Base-by-base conservation (phyloP, 2,888 invertebrate genomes). In the Ecliptopera silaceata region DNA sequence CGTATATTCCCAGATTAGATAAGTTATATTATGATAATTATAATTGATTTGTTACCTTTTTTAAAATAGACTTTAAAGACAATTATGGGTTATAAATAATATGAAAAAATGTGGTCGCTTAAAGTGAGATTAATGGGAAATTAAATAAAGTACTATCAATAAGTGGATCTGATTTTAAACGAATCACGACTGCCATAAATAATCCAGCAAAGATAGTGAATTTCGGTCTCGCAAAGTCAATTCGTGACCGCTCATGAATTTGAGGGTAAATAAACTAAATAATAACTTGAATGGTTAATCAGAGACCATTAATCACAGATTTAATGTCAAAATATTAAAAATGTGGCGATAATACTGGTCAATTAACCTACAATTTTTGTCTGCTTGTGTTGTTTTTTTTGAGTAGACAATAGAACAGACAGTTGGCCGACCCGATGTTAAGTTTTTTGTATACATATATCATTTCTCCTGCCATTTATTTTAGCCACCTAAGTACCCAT, bases 321-420 rank as follows among this genome's bases (percentile, higher is more conserved):
- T 82, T 81, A 83, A 80, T 75, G 76, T 80, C 77, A 71, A 79
- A 74, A 76, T 76, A 77, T 80, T 84, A 81, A 86, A 81, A 84
- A 87, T 84, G 82, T 68, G 74, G 72, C 75, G 77, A 75, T 75
- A 76, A 72, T 74, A 69, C 74, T 46, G 46, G 41, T 55, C 80
- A 8, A n/a, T 12, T 20, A 41, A 20, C 20, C 12, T 22, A 13
- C 11, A 22, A n/a, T 3, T 32, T 32, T 6, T 2, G 26, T 43
- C 11, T 29, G 43, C 29, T 1, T 29, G 15, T 43, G 13, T 13
- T 34, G 4, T 34, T n/a, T n/a, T n/a, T n/a, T n/a, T n/a, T n/a
- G n/a, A n/a, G n/a, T n/a, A n/a, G n/a, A n/a, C n/a, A n/a, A n/a
- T n/a, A n/a, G n/a, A n/a, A n/a, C n/a, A n/a, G n/a, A n/a, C n/a